These are phyloP conservation scores for Thymelicus acteon DNA, from an alignment of 2,888 invertebrate genomes.

Conservation along the genomic window DNA sequence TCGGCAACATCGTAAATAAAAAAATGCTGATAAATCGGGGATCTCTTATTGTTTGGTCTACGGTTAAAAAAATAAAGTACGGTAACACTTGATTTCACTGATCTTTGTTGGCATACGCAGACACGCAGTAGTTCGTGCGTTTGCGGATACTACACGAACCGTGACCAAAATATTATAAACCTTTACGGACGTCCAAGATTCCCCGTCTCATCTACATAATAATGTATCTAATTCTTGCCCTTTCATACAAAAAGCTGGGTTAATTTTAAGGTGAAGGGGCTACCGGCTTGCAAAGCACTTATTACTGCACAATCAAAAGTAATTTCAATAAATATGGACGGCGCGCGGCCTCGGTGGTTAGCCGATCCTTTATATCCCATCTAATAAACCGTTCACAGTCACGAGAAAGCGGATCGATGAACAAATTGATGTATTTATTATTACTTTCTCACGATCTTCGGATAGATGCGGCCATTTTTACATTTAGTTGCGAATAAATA, in stretches of 20 bases:
- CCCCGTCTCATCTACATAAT: constrained; percentile 53
- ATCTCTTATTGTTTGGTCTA: too few species aligned
- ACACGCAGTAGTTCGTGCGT: too few species aligned
- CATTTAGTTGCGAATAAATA: constrained; percentile 50
- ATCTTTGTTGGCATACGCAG: too few species aligned
- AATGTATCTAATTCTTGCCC: constrained; percentile 74
- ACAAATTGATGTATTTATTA: constrained; percentile 83
- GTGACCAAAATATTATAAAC: background rate
- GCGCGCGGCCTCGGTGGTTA: constrained; percentile 64
- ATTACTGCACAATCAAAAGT: constrained; percentile 80
- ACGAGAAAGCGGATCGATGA: constrained; percentile 79
- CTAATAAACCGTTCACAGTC: constrained; percentile 81
- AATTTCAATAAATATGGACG: constrained; percentile 83
- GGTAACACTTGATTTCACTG: too few species aligned
- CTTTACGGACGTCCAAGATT: background rate
- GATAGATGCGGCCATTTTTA: constrained; percentile 50
- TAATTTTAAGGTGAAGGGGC: constrained; percentile 73
- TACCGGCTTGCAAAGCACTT: constrained; percentile 75
- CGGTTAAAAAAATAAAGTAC: too few species aligned
- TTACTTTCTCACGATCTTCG: constrained; percentile 81
- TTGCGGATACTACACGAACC: too few species aligned
- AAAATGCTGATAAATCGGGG: too few species aligned
- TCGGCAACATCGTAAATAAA: too few species aligned
- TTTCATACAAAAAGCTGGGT: constrained; percentile 70
- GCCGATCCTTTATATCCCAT: constrained; percentile 72